Conservation (phyloP, 2,113 vertebrate genomes). For the Bubo blakistoni region DNA sequence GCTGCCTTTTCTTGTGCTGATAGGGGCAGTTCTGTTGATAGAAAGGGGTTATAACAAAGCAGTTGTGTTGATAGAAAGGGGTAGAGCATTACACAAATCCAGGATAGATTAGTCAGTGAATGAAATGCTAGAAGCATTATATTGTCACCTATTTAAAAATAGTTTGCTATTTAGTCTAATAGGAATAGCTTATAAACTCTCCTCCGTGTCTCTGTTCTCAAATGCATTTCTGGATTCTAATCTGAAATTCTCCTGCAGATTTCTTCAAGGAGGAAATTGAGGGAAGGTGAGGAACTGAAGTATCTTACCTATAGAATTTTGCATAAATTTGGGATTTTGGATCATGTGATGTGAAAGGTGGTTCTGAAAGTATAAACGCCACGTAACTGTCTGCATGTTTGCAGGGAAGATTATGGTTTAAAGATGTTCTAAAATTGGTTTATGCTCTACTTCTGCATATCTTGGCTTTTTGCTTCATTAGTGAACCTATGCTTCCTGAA, state of each 20-base stretch:
- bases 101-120: constrained; percentile 12
- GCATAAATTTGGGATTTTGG: not conserved
- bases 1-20: not conserved
- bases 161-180: not conserved
- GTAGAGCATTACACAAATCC: constrained; percentile 15
- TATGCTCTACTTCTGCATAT: not conserved
- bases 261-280: not conserved
- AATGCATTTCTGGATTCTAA: not conserved
- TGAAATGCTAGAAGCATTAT: not conserved
- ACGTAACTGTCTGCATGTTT: not conserved
- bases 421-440: not conserved
- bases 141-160: constrained; percentile 22
- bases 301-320: not conserved
- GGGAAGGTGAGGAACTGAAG: not conserved
- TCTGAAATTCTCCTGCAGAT: not conserved
- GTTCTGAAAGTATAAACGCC: not conserved
- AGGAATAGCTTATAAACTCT: not conserved
- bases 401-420: not conserved
- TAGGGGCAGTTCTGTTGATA: not conserved
- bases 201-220: not conserved
- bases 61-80: not conserved
- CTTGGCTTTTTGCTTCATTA: not conserved
- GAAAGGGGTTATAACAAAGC: not conserved
- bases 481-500: not conserved
- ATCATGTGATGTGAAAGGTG: not conserved